Conservation (phyloP, 2,113 vertebrate genomes). For the Peromyscus californicus region DNA sequence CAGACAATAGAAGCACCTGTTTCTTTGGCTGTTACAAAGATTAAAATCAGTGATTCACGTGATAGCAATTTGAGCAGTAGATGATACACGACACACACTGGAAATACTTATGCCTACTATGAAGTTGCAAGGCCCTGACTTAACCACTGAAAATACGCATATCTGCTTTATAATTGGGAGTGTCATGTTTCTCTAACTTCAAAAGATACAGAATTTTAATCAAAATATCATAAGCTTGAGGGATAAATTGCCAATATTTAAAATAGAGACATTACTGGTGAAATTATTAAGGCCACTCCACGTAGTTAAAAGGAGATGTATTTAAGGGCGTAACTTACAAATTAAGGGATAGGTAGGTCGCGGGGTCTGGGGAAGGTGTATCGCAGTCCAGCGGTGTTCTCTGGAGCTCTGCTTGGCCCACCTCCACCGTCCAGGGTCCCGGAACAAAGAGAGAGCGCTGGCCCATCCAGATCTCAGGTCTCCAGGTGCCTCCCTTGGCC, state of each 20-base stretch:
- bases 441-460: too few species aligned
- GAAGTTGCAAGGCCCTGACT: not conserved
- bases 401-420: too few species aligned
- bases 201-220: conserved; percentile 34
- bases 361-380: too few species aligned
- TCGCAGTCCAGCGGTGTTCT: too few species aligned
- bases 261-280: not conserved
- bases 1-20: not conserved
- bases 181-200: not conserved
- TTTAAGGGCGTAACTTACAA: too few species aligned
- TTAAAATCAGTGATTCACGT: not conserved
- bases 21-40: not conserved
- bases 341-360: too few species aligned
- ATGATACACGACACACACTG: not conserved
- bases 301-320: too few species aligned
- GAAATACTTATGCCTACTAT: not conserved
- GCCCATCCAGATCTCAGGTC: too few species aligned
- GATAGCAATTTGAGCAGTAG: not conserved
- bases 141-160: not conserved
- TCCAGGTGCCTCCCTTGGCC: too few species aligned
- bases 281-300: too few species aligned
- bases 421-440: too few species aligned
- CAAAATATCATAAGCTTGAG: not conserved
- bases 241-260: not conserved
- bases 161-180: not conserved